These are phyloP conservation scores for Drosophila suboccidentalis DNA, from an alignment of 2,888 invertebrate genomes.

Conservation along the genomic window DNA sequence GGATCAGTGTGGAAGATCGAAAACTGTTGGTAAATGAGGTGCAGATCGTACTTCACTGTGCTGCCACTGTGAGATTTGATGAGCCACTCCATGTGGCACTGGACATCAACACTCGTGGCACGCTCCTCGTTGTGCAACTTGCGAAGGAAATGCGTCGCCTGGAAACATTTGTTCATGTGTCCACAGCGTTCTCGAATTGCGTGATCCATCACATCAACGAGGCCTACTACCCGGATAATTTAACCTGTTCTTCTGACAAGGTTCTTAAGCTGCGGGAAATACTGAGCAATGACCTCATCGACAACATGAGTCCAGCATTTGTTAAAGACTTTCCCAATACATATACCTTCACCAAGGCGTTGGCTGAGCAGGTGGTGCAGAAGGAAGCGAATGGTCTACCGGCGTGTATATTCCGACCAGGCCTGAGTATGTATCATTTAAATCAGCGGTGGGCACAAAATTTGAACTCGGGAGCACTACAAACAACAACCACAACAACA, in stretches of 20 bases:
- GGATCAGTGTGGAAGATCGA: constrained; percentile 82
- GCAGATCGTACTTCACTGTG: constrained; percentile 92
- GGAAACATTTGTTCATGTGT: constrained; percentile 88
- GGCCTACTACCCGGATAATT: constrained; percentile 80
- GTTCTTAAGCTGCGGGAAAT: constrained; percentile 77
- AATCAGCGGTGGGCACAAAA: no score
- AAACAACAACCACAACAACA: no score
- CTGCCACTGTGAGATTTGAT: constrained; percentile 94
- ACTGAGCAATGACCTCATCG: constrained; percentile 82
- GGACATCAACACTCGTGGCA: constrained; percentile 90
- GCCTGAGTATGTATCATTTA: constrained; percentile 13
- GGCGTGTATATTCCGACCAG: constrained; percentile 82
- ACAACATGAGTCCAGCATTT: constrained; percentile 75
- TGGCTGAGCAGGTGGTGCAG: constrained; percentile 88
- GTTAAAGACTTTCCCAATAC: constrained; percentile 87
- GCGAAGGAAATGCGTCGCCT: constrained; percentile 86
- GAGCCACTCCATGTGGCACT: constrained; percentile 89
- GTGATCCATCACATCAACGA: constrained; percentile 83
- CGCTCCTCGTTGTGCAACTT: constrained; percentile 88
- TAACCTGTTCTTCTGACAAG: constrained; percentile 79
- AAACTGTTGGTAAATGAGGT: constrained; percentile 72
- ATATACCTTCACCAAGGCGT: constrained; percentile 90
- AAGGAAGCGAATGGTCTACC: constrained; percentile 88
- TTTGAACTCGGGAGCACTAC: no score
- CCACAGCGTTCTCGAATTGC: constrained; percentile 90